Percentiles rank a stretch among this genome's conserved stretches.
Conservation (phyloP, 2,113 vertebrate genomes). For the Cnemophilus loriae region DNA sequence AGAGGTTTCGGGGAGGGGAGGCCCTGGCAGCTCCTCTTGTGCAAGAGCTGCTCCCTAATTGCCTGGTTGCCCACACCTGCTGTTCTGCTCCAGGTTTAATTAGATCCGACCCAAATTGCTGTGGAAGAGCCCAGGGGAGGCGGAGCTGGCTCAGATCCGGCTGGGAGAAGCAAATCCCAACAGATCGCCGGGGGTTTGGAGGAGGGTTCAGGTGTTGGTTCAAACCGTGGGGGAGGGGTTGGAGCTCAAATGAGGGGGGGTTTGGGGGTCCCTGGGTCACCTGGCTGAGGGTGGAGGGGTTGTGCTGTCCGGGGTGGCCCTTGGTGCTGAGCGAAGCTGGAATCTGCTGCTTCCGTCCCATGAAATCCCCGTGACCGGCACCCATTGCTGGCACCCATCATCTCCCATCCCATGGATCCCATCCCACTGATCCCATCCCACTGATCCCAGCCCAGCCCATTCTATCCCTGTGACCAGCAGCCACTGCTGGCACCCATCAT, state of each 20-base stretch:
- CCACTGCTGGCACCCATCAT: background rate
- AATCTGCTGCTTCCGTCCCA: background rate
- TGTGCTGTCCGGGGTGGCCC: background rate
- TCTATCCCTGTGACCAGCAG: background rate
- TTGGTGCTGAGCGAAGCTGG: background rate
- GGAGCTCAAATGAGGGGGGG: background rate
- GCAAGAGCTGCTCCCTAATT: background rate
- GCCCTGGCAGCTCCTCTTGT: background rate
- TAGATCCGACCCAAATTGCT: background rate
- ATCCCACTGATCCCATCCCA: background rate
- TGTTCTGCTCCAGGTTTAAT: background rate
- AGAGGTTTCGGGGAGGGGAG: background rate
- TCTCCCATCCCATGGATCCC: background rate
- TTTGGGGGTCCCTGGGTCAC: background rate
- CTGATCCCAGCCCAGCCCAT: background rate
- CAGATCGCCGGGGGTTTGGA: rapidly evolving
- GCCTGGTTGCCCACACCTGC: background rate
- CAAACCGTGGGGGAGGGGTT: rapidly evolving
- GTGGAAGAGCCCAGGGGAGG: background rate
- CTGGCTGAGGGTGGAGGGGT: background rate
- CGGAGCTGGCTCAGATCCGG: rapidly evolving
- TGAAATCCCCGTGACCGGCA: rapidly evolving
- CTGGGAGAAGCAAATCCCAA: background rate
- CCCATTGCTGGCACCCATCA: background rate
- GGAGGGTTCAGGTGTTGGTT: background rate